phyloP scores from a whole-genome alignment of 2,797 vertebrate species.

The Sciurus vulgaris region DNA sequence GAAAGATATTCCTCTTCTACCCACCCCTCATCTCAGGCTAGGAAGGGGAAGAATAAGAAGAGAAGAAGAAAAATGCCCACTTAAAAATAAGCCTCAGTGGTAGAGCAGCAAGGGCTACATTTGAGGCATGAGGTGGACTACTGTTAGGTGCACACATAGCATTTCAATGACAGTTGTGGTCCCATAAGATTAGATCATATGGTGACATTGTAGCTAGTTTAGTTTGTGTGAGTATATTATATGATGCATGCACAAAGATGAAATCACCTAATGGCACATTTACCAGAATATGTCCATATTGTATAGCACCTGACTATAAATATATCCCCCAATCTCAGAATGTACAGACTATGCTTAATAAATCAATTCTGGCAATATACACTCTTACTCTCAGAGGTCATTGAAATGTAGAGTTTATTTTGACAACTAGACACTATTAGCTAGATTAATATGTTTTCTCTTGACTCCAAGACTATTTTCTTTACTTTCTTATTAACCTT shows the following conservation, averaged over 20 bases:
- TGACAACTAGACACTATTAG: constrained; percentile 17
- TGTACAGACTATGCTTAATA: background rate
- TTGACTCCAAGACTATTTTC: constrained; percentile 15
- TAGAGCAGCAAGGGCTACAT: too few species aligned
- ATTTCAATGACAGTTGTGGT: background rate
- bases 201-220: background rate
- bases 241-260: background rate
- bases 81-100: too few species aligned
- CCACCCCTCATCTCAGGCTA: too few species aligned
- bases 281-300: background rate
- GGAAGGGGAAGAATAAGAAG: too few species aligned
- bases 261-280: background rate
- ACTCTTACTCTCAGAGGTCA: constrained; percentile 26
- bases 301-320: background rate
- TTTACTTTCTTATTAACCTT: background rate
- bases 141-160: background rate
- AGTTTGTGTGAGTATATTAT: background rate
- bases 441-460: constrained; percentile 43
- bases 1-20: too few species aligned
- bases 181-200: background rate
- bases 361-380: background rate
- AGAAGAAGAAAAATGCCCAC: too few species aligned
- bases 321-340: background rate
- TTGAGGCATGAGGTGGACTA: too few species aligned
- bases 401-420: constrained; percentile 22